These are phyloP conservation scores for Meloidogyne exigua DNA, from an alignment of 1,140 invertebrate species.

Conservation along the genomic window DNA sequence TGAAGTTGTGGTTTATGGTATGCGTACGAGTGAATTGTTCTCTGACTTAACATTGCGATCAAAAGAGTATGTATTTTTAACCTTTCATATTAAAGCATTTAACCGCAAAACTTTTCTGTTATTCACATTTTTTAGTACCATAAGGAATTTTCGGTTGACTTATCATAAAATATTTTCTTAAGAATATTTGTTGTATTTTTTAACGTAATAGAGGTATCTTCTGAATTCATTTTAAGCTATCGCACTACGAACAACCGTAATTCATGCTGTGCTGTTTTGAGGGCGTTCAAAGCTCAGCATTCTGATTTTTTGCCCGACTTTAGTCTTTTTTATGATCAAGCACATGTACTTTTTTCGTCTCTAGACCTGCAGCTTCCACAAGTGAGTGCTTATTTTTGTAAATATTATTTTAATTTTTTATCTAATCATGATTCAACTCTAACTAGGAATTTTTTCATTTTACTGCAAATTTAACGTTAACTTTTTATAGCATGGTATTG, in stretches of 20 bases:
- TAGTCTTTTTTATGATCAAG: conserved; percentile 26
- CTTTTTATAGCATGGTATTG: neutral
- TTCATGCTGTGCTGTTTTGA: conserved; percentile 28
- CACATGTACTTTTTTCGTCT: conserved; percentile 2
- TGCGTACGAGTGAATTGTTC: neutral
- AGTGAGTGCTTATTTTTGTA: neutral
- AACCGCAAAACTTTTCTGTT: too few relatives aligned
- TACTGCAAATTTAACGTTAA: neutral
- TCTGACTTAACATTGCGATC: neutral
- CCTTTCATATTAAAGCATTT: too few relatives aligned
- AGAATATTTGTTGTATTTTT: too few relatives aligned
- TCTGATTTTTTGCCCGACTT: neutral
- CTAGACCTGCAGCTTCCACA: neutral
- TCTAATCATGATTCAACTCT: too few relatives aligned
- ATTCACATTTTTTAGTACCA: too few relatives aligned
- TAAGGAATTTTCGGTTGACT: too few relatives aligned
- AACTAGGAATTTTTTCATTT: conserved; percentile 6
- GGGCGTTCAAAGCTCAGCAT: neutral
- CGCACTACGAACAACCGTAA: neutral
- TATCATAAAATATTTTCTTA: too few relatives aligned
- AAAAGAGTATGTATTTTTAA: neutral
- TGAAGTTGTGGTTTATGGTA: neutral
- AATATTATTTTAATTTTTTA: neutral
- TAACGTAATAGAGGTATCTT: too few relatives aligned
- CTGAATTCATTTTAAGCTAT: conserved; percentile 27